Conservation (phyloP, 2,888 invertebrate species). For the Epirrhoe tristata region DNA sequence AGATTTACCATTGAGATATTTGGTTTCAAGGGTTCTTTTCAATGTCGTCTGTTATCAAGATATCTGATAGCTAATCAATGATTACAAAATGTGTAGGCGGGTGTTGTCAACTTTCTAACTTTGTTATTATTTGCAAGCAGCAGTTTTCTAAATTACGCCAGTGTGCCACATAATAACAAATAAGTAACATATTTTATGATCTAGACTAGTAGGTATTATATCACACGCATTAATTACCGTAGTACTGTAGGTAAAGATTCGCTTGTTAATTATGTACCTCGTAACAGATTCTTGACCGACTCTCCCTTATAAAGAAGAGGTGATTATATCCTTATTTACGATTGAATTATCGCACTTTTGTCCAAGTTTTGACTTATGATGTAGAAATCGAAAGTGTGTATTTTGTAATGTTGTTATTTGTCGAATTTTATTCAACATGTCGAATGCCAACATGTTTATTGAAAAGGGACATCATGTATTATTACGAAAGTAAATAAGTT, state of each 20-base stretch:
- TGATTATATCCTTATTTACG: slow-evolving; percentile 3
- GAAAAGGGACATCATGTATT: background rate
- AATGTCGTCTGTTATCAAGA: slow-evolving; percentile 53
- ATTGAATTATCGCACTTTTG: slow-evolving; percentile 8
- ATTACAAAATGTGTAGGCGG: slow-evolving; percentile 10
- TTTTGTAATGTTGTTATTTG: slow-evolving; percentile 24
- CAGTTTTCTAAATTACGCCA: background rate
- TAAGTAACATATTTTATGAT: background rate
- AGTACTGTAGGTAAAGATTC: background rate
- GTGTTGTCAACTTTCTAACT: background rate
- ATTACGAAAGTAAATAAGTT: slow-evolving; percentile 22
- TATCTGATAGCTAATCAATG: slow-evolving; percentile 26
- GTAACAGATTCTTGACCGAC: slow-evolving; percentile 19
- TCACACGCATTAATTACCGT: background rate
- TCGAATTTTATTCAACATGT: slow-evolving; percentile 22
- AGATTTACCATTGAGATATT: slow-evolving; percentile 69
- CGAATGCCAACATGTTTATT: slow-evolving; percentile 17
- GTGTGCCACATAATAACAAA: background rate
- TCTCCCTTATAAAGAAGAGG: slow-evolving; percentile 11
- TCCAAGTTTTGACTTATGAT: slow-evolving; percentile 5
- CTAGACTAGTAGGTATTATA: background rate
- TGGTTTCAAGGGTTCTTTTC: slow-evolving; percentile 66
- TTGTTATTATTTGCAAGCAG: background rate
- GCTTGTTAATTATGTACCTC: slow-evolving; percentile 14
- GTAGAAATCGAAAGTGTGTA: slow-evolving; percentile 16